Conservation (phyloP, 2,888 invertebrate genomes). For the Pyralis farinalis region DNA sequence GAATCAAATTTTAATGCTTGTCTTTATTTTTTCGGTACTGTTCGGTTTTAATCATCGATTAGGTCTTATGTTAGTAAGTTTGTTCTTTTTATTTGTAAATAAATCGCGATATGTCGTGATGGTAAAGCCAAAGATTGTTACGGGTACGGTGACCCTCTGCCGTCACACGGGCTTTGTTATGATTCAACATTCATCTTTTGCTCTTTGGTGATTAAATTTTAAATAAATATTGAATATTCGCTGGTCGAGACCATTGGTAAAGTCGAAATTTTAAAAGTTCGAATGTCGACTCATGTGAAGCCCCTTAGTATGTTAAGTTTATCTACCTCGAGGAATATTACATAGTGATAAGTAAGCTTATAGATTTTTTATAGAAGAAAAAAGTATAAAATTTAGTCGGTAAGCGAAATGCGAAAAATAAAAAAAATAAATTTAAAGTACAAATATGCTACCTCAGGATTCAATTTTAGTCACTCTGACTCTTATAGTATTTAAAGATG, state of each 20-base stretch:
- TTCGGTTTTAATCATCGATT: conserved; percentile 44
- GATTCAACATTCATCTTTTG: conserved; percentile 37
- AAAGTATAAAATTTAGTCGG: conserved; percentile 59
- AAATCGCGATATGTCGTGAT: conserved; percentile 79
- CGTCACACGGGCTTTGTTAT: conserved; percentile 68
- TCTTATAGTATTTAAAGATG: conserved; percentile 14
- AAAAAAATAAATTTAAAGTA: conserved; percentile 70
- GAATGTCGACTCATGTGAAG: conserved; percentile 50
- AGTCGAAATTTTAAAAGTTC: conserved; percentile 14
- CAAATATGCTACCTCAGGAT: conserved; percentile 81
- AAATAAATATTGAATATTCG: conserved; percentile 10
- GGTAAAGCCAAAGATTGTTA: conserved; percentile 81
- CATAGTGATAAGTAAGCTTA: conserved; percentile 69
- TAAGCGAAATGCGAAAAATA: conserved; percentile 57
- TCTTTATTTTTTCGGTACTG: conserved; percentile 41
- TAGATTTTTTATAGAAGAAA: conserved; percentile 77
- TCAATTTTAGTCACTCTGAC: conserved; percentile 58
- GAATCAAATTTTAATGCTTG: conserved; percentile 49
- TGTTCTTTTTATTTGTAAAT: conserved; percentile 54
- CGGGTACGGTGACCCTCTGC: conserved; percentile 81
- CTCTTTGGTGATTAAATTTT: conserved; percentile 14
- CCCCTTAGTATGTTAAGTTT: conserved; percentile 65
- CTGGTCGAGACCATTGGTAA: conserved; percentile 16
- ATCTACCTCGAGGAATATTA: conserved; percentile 79
- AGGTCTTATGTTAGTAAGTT: conserved; percentile 41